Base-by-base conservation (phyloP, 2,113 vertebrate species). In the Brachypodius melanocephalos region DNA sequence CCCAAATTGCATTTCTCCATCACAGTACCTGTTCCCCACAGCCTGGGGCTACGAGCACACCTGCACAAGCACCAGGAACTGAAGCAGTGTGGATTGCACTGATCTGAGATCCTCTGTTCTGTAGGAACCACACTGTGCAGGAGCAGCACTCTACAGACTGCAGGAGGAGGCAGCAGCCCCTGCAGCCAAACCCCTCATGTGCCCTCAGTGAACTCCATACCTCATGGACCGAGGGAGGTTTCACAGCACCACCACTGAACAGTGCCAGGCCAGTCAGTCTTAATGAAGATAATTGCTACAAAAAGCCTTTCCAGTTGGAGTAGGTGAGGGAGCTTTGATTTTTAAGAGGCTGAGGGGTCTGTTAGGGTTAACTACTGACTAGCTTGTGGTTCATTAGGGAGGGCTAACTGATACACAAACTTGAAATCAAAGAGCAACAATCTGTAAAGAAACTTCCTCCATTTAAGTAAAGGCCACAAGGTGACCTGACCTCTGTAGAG, bases 41-140 rank as follows among this genome's bases (percentile, higher is more conserved):
- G 40, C n/a, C 15, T 26, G 25, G 32, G 54, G 21, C 73, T 42
- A 1, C 10, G 12, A 63, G 59, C 68, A 72, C 45, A n/a, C 25
- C 29, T 59, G 43, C 43, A 31, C 13, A 21, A 36, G 68, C 58
- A 76, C 8, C 58, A 58, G 73, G 54, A 85, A 40, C 32, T 22
- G 21, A 14, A 66, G 21, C 7, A 25, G 13, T n/a, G 34, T 31
- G 26, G 38, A 48, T 4, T 21, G 29, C 43, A 36, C 24, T 36
- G 43, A 43, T 31, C 48, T 0, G 2, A 66, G 46, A 43, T 8
- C 31, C 40, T 58, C 63, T 45, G 14, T 5, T 9, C 31, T 7
- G 6, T 0, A 45, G 18, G 20, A 59, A 36, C 5, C 25, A 43
- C n/a, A 3, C 7, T 10, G 3, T 7, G 57, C 81, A 89, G 40